Conservation (phyloP, 2,888 invertebrate species). For the Agriotes lineatus region DNA sequence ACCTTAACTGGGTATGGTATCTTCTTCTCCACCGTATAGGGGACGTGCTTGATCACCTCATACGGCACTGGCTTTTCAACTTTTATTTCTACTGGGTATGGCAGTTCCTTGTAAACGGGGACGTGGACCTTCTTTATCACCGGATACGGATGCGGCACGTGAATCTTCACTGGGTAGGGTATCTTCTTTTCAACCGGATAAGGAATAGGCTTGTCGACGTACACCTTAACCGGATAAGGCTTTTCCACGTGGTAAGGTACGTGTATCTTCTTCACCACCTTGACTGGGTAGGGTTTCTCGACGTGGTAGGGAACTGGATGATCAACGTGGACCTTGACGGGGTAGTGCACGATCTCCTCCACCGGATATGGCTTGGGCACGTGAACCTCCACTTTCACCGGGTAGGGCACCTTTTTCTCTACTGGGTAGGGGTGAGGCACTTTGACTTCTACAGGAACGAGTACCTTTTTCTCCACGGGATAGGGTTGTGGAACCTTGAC, state of each 20-base stretch:
- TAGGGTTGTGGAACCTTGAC: conserved; percentile 81
- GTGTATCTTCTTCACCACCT: conserved; percentile 78
- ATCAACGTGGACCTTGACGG: conserved; percentile 75
- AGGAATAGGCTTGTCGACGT: conserved; percentile 76
- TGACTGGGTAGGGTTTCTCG: conserved; percentile 74
- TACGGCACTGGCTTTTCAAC: conserved; percentile 78
- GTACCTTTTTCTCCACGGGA: conserved; percentile 77
- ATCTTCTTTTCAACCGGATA: conserved; percentile 80
- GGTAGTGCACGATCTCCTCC: conserved; percentile 76
- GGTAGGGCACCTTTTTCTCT: conserved; percentile 73
- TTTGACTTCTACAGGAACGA: conserved; percentile 75
- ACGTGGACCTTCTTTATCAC: conserved; percentile 75
- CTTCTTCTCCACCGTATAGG: conserved; percentile 71
- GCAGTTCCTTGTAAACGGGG: conserved; percentile 77
- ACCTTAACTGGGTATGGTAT: conserved; percentile 73
- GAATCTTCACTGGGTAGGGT: conserved; percentile 78
- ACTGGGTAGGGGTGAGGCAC: conserved; percentile 78
- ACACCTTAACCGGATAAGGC: conserved; percentile 79
- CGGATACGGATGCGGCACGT: conserved; percentile 72
- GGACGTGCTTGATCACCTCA: conserved; percentile 73
- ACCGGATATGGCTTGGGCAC: conserved; percentile 80
- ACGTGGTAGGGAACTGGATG: conserved; percentile 75
- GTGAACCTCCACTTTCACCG: conserved; percentile 75
- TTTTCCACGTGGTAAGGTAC: conserved; percentile 80
- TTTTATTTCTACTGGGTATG: conserved; percentile 78